Evolutionary conservation across 2,888 invertebrate species (phyloP).

Genomic region (Boloria selene): DNA sequence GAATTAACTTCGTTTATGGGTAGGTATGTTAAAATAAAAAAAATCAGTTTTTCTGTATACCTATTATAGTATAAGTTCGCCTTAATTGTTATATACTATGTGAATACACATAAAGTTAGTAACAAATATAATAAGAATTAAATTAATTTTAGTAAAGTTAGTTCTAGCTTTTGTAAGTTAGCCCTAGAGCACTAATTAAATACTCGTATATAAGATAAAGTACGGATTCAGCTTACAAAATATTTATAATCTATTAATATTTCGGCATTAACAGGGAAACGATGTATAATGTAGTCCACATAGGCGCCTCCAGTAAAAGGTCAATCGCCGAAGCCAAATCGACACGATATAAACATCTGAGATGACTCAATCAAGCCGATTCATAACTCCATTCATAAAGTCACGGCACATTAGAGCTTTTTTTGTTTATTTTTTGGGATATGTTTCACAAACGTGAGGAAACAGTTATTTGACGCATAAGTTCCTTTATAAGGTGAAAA

Average conservation of each 20-base stretch:
- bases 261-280: not conserved
- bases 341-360: conserved; percentile 13
- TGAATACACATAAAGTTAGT: too few relatives aligned
- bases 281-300: conserved; percentile 4
- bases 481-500: not conserved
- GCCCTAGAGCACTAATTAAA: too few relatives aligned
- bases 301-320: conserved; percentile 18
- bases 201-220: too few relatives aligned
- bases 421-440: conserved; percentile 9
- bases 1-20: too few relatives aligned
- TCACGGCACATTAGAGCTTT: conserved; percentile 13
- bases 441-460: not conserved
- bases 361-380: conserved; percentile 32
- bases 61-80: too few relatives aligned
- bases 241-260: not conserved
- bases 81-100: too few relatives aligned
- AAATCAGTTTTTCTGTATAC: too few relatives aligned
- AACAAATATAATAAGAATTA: too few relatives aligned
- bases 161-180: too few relatives aligned
- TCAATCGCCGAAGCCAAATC: conserved; percentile 18
- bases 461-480: not conserved
- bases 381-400: conserved; percentile 32
- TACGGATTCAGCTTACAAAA: too few relatives aligned
- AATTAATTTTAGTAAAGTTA: too few relatives aligned
- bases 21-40: too few relatives aligned